Evolutionary conservation across 2,113 vertebrate species (phyloP), one percentile per base, ranked within the genome.

Genomic region (Passerina amoena): DNA sequence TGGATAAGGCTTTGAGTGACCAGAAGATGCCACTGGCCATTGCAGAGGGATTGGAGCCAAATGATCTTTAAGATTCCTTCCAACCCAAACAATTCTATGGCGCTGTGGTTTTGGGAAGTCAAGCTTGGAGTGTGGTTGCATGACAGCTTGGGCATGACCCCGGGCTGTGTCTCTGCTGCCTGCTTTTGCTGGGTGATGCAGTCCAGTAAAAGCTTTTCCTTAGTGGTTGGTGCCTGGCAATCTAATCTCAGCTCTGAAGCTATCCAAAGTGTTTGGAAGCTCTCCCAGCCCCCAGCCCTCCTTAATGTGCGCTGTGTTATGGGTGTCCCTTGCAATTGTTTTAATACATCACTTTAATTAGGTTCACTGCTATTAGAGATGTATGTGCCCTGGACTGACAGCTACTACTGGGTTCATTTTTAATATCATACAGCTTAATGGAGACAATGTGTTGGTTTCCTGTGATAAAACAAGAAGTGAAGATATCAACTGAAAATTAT

Each of bases 51-150:
- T 31, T 40, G n/a, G n/a, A 82, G 25, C 7, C 7, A 40, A 50
- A 47, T 61, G 11, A 15, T 23, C n/a, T 69, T 54, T 35, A 40
- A 31, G 10, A 17, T 54, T 61, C 24, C 13, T 54, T 69, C 54
- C n/a, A 61, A 47, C 25, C 30, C 13, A 27, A 76, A 54, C 14
- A 40, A 23, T 31, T 60, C 45, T 22, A 7, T 66, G 20, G 14
- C 47, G 44, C 24, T 21, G 33, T 38, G 45, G 24, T 60, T 66
- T n/a, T 27, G 1, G 18, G 16, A 57, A 45, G 24, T 6, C 33
- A 75, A 38, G 18, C 4, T 84, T 56, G 50, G 38, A 64, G 23
- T 0, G 2, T 33, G 47, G 0, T 1, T 27, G 27, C 0, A 3
- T 64, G 33, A 28, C 19, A 72, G 10, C 17, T 44, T 61, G 66